Evolutionary conservation across 2,888 invertebrate species (phyloP), one percentile per base, ranked within the genome.

Genomic region (Himalopsyche kuldschensis): DNA sequence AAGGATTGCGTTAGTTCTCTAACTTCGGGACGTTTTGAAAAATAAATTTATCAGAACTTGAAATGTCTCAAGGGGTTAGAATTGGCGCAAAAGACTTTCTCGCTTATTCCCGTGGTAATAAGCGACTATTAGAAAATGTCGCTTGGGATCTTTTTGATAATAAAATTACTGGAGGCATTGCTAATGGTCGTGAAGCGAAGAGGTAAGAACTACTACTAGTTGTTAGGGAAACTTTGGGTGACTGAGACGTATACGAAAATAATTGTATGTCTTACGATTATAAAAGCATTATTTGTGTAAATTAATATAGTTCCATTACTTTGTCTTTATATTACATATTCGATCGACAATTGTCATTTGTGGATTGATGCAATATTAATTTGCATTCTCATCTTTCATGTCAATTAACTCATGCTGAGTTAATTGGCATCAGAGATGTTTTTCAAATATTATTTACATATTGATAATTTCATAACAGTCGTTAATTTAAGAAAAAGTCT

Each of bases 201-300:
- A 78, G 78, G 78, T 78, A 46, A 78, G 78, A 46, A 46, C 78
- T 24, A 46, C 78, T 24, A 46, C 55, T 55, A 55, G 41, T 78
- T 27, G 78, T 46, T 47, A 32, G 11, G 35, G 76, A 76, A 78
- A 78, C 32, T 78, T 8, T 27, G 20, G 55, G 20, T 24, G 20
- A 55, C 2, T 55, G 78, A 46, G 41, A 46, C 27, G 11, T n/a
- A 24, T 78, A 47, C 46, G 46, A 78, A 78, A 27, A 78, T 24
- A 27, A 27, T 41, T 47, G 5, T 47, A 11, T 5, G 17, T 10
- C n/a, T n/a, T n/a, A n/a, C n/a, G n/a, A n/a, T n/a, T n/a, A n/a
- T n/a, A n/a, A n/a, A n/a, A n/a, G n/a, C n/a, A n/a, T n/a, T n/a
- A n/a, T n/a, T n/a, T n/a, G n/a, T n/a, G n/a, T n/a, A n/a, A n/a